phyloP scores from a whole-genome alignment of 2,888 invertebrate genomes.

The Hololepta plana region DNA sequence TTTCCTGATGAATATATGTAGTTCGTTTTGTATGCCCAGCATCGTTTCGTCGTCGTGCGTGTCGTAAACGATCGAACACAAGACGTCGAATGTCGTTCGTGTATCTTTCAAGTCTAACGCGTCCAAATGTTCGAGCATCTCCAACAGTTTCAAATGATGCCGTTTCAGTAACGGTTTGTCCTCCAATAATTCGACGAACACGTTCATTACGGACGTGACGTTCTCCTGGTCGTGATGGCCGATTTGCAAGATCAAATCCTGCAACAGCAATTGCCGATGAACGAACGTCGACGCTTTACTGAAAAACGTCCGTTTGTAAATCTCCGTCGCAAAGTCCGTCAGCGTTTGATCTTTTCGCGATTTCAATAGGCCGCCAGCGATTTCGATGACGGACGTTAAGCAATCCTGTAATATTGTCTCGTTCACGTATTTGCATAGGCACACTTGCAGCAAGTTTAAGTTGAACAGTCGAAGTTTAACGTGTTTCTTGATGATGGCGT shows the following conservation, averaged over 20 bases:
- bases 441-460: constrained; percentile 34
- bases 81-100: constrained; percentile 56
- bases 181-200: constrained; percentile 14
- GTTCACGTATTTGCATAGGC: constrained; percentile 34
- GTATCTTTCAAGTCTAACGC: constrained; percentile 55
- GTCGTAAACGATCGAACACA: constrained; percentile 56
- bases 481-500: constrained; percentile 41
- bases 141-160: constrained; percentile 41
- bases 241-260: constrained; percentile 17
- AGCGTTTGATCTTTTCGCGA: constrained; percentile 30
- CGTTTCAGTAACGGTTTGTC: constrained; percentile 32
- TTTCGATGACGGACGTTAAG: constrained; percentile 33
- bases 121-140: constrained; percentile 57
- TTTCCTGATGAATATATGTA: constrained; percentile 72
- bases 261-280: constrained; percentile 9
- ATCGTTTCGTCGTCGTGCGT: constrained; percentile 25
- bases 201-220: constrained; percentile 15
- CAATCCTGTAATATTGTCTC: constrained; percentile 31
- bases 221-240: constrained; percentile 16
- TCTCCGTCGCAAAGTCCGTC: constrained; percentile 37
- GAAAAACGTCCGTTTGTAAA: constrained; percentile 34
- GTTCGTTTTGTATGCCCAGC: constrained; percentile 52
- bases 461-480: constrained; percentile 41
- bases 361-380: constrained; percentile 35
- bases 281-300: background rate